phyloP scores from a whole-genome alignment of 2,888 invertebrate genomes.

The Ptilodon capucinus region DNA sequence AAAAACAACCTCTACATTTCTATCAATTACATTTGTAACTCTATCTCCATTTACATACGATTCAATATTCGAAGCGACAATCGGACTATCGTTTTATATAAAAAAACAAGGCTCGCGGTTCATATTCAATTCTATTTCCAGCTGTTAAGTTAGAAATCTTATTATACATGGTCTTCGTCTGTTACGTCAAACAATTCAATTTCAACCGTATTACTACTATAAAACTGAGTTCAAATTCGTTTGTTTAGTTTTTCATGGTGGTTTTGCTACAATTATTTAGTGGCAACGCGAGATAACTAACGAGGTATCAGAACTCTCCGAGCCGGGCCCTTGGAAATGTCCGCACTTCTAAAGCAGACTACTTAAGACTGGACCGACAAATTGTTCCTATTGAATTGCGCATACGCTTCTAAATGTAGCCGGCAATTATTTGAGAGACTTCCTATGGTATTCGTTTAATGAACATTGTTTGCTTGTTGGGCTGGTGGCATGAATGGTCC shows the following conservation, averaged over 20 bases:
- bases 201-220: slow-evolving; percentile 26
- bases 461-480: slow-evolving; percentile 74
- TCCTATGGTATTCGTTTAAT: slow-evolving; percentile 78
- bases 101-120: slow-evolving; percentile 37
- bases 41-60: slow-evolving; percentile 28
- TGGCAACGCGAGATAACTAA: slow-evolving; percentile 70
- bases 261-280: slow-evolving; percentile 76
- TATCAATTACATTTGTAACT: slow-evolving; percentile 27
- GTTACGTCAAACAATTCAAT: slow-evolving; percentile 12
- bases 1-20: slow-evolving; percentile 33
- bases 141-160: slow-evolving; percentile 51
- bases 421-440: slow-evolving; percentile 61
- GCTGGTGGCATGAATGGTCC: slow-evolving; percentile 53
- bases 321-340: slow-evolving; percentile 72
- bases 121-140: slow-evolving; percentile 55
- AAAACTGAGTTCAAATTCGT: slow-evolving; percentile 27
- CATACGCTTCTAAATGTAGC: slow-evolving; percentile 55
- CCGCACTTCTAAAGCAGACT: slow-evolving; percentile 56
- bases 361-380: slow-evolving; percentile 71
- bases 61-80: slow-evolving; percentile 28
- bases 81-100: slow-evolving; percentile 14
- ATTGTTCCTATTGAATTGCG: slow-evolving; percentile 74
- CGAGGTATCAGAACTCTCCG: slow-evolving; percentile 71
- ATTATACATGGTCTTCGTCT: slow-evolving; percentile 23
- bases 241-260: slow-evolving; percentile 19